Base-by-base conservation (phyloP, 30 jellyfish, hydroid and myxozoan genomes). In the Aurelia aurita complex sp. Pacific region DNA sequence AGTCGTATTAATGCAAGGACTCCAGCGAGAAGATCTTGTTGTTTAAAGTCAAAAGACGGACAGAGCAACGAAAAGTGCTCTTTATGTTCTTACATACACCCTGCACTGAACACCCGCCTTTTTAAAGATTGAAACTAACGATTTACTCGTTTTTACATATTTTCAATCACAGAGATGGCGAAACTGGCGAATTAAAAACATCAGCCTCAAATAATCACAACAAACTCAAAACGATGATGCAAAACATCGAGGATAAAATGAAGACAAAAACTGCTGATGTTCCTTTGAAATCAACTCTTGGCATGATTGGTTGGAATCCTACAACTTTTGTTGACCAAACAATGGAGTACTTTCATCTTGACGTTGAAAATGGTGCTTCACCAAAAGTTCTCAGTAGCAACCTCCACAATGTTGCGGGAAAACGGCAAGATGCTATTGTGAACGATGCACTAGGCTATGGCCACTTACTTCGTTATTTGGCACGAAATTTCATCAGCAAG, bases 241-340 rank as follows among this genome's bases (percentile, higher is more conserved):
- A 57, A 10, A 70, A 65, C 19, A 79, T 67, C 3, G 86, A 77
- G 3, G 8, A 12, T 73, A 76, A 73, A 4, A 46, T 76, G 40
- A 63, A 50, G 59, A 42, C 17, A 19, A 42, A 71, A 54, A 61
- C 18, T 2, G 8, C 85, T 70, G 96, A 82, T 59, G 87, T 86
- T 5, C 90, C 91, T 19, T 51, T 92, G 62, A 43, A 73, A 50
- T 64, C 98, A 66, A 82, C 75, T 1, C 77, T 92, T 34, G 73
- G 88, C 6, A 76, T 78, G 97, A 77, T 59, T 6, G 98, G 97
- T 4, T 92, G 97, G 97, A 64, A 81, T 54, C 64, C 86, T 18
- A 11, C 55, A 9, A 55, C 98, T 14, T 32, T 33, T 1, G 60
- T 85, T 50, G 64, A 82, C 42, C 67, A 80, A 60, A 96, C 98